Evolutionary conservation across 2,888 invertebrate genomes (phyloP).

Genomic region (Entomobrya multifasciata): DNA sequence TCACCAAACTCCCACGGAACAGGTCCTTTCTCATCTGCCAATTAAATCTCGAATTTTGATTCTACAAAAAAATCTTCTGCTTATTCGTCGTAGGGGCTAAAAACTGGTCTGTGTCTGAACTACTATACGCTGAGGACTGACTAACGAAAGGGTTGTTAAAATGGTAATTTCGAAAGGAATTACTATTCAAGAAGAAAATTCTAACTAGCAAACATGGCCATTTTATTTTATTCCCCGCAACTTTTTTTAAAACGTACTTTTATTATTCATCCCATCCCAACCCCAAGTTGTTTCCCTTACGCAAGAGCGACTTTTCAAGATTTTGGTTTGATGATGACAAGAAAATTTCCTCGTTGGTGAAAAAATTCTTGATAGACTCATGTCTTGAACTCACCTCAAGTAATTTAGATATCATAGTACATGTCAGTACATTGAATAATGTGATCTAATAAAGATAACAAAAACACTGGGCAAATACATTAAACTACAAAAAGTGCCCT

Average conservation of each 20-base stretch:
- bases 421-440: not conserved
- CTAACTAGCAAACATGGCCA: constrained; percentile 17
- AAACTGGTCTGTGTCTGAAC: constrained; percentile 37
- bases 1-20: constrained; percentile 67
- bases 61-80: not conserved
- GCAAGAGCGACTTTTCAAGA: not conserved
- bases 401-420: constrained; percentile 40
- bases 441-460: constrained; percentile 29
- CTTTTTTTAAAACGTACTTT: not conserved
- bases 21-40: constrained; percentile 67
- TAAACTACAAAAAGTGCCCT: not conserved
- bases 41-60: constrained; percentile 56
- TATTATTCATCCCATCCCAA: not conserved
- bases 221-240: constrained; percentile 49
- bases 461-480: not conserved
- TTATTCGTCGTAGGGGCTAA: constrained; percentile 3
- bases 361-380: not conserved
- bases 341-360: not conserved
- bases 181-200: not conserved
- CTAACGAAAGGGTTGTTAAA: not conserved
- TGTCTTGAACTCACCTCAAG: not conserved
- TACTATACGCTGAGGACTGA: not conserved
- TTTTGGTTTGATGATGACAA: constrained; percentile 7
- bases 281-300: not conserved
- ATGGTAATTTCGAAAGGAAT: not conserved